A percentile compares a stretch with the other conserved stretches of the same genome.
phyloP scores from a whole-genome alignment of 2,888 invertebrate genomes.

The Gari tellinella region DNA sequence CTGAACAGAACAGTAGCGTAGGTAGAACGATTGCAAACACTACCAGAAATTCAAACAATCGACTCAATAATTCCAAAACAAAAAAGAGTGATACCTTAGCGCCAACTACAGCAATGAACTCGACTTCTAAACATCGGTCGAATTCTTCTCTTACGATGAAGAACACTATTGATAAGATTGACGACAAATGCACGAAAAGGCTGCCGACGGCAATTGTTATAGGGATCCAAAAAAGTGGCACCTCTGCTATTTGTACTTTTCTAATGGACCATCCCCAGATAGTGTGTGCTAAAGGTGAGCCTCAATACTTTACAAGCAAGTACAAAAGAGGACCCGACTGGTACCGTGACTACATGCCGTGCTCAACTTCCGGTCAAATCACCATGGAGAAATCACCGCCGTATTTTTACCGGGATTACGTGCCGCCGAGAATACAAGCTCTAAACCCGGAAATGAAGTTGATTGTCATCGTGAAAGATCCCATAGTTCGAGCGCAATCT shows the following conservation, averaged over 20 bases:
- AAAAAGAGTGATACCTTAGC: no score
- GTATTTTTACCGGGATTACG: conserved; percentile 97
- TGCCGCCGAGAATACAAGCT: conserved; percentile 95
- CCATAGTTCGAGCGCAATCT: conserved; percentile 91
- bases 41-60: no score
- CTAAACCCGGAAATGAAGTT: conserved; percentile 96
- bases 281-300: conserved; percentile 90
- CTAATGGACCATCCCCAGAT: conserved; percentile 87
- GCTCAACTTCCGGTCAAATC: conserved; percentile 93
- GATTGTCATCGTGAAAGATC: conserved; percentile 96
- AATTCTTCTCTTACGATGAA: no score
- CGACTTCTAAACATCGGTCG: no score
- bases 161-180: no score
- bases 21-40: no score
- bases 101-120: no score
- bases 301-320: conserved; percentile 97
- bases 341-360: conserved; percentile 95
- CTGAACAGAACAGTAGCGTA: no score
- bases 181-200: conserved; percentile 13
- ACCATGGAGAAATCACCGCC: conserved; percentile 99
- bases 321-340: conserved; percentile 96
- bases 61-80: no score
- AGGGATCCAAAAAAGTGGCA: conserved; percentile 84
- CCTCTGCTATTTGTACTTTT: conserved; percentile 84
- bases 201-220: conserved; percentile 84